phyloP scores from a whole-genome alignment of 2,797 vertebrate genomes.

The Acanthurus leucopareius region DNA sequence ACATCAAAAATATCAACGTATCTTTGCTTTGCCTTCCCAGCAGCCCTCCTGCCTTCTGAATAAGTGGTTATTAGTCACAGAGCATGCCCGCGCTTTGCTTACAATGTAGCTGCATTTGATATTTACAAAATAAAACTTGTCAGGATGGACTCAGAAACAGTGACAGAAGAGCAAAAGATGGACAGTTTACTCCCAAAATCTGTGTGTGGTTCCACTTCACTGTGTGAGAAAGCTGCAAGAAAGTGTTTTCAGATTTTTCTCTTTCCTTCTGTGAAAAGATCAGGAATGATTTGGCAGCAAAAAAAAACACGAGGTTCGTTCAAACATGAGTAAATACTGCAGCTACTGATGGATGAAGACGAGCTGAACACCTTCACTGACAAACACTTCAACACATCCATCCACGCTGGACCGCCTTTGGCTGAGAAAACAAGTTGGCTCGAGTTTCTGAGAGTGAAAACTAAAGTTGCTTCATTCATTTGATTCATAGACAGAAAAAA shows the following conservation, averaged over 20 bases:
- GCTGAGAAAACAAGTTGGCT: constrained; percentile 13
- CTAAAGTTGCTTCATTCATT: background rate
- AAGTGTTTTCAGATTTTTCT: constrained; percentile 23
- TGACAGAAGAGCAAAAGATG: constrained; percentile 31
- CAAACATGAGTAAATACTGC: constrained; percentile 5
- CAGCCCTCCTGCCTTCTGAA: constrained; percentile 35
- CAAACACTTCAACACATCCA: constrained; percentile 19
- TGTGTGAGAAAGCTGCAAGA: constrained; percentile 30
- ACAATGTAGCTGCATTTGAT: constrained; percentile 63
- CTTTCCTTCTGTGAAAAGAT: constrained; percentile 52
- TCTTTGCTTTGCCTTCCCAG: constrained; percentile 40
- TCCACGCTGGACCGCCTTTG: constrained; percentile 12
- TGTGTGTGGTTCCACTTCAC: constrained; percentile 32
- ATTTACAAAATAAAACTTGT: constrained; percentile 63
- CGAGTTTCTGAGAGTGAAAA: background rate
- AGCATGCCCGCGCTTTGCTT: constrained; percentile 44
- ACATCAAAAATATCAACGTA: constrained; percentile 48
- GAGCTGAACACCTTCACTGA: too few relatives aligned
- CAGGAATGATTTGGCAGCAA: constrained; percentile 74
- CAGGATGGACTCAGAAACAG: constrained; percentile 40
- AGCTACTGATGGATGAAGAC: too few relatives aligned
- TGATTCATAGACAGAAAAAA: too few relatives aligned
- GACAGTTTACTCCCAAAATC: constrained; percentile 20
- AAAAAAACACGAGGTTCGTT: constrained; percentile 11
- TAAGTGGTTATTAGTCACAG: constrained; percentile 74